phyloP scores from a whole-genome alignment of 2,888 invertebrate genomes.

The Plusia festucae region DNA sequence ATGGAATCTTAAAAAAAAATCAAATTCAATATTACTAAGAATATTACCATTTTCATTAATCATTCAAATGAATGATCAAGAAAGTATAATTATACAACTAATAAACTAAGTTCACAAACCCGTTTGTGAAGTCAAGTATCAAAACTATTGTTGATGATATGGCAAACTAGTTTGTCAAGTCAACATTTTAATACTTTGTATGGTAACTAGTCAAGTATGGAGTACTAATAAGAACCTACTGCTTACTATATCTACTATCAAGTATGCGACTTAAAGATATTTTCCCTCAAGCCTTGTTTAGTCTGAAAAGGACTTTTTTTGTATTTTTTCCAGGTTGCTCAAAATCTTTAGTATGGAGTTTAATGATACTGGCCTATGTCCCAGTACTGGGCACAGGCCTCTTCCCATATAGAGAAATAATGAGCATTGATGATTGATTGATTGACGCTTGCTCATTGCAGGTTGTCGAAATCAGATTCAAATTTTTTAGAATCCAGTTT shows the following conservation, averaged over 20 bases:
- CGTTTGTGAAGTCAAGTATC: slow-evolving; percentile 14
- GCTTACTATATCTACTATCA: not conserved
- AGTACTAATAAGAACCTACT: slow-evolving; percentile 34
- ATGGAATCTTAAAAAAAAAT: not conserved
- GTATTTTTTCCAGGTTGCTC: too few species aligned
- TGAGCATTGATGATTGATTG: too few species aligned
- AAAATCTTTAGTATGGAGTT: too few species aligned
- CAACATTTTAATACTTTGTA: slow-evolving; percentile 35
- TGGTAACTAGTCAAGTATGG: slow-evolving; percentile 37
- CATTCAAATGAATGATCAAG: slow-evolving; percentile 1
- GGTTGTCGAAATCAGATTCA: too few species aligned
- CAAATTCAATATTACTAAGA: not conserved
- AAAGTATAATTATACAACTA: slow-evolving; percentile 8
- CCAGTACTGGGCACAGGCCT: too few species aligned
- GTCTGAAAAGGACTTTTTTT: too few species aligned
- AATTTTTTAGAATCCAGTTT: too few species aligned
- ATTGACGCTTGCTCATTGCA: too few species aligned
- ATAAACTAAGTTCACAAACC: slow-evolving; percentile 19
- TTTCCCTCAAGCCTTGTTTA: slow-evolving; percentile 18
- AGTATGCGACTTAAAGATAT: slow-evolving; percentile 9
- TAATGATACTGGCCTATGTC: too few species aligned
- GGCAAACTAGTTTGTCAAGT: slow-evolving; percentile 24
- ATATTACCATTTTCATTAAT: not conserved
- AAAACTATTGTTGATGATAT: slow-evolving; percentile 35
- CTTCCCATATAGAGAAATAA: too few species aligned